Base-by-base conservation (phyloP, 2,888 invertebrate species). In the Diplazon laetatorius region DNA sequence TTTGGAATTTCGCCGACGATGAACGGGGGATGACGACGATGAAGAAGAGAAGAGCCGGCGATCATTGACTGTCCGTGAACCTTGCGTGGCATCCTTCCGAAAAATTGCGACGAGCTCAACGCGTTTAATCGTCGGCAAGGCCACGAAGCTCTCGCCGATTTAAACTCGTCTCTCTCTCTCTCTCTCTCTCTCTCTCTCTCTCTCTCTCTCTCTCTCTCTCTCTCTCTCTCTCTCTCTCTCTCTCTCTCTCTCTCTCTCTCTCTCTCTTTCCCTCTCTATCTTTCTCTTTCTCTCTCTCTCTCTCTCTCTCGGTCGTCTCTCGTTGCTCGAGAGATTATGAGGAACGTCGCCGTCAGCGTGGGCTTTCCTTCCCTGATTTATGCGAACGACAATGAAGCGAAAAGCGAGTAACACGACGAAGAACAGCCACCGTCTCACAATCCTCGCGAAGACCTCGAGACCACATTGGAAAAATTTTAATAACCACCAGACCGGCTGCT, bases 311-410 rank as follows among this genome's bases (percentile, higher is more conserved):
- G 39, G 18, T 8, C 37, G 65, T 50, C 52, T 22, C 50, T 52
- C 52, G 65, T 20, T 37, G 39, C 50, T 5, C 37, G 22, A 39
- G 57, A 65, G 44, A 60, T 71, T 66, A 44, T 66, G 52, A 57
- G 57, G 66, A 25, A 16, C n/a, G n/a, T n/a, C n/a, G 69, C 16
- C 20, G n/a, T 30, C 16, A 66, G 71, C 66, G 76, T 71, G 76
- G 76, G 71, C 50, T n/a, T n/a, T n/a, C n/a, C n/a, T n/a, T n/a
- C n/a, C n/a, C n/a, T 66, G 66, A 71, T 71, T 76, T 57, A 66
- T 60, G 59, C 66, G 71, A n/a, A 25, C 48, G 66, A 35, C 39
- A 16, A 30, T 16, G 37, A 60, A 4, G 52, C 6, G 76, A 65
- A n/a, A 60, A 55, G 63, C 42, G 30, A 52, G 22, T 37, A 37